Evolutionary conservation across 2,113 vertebrate genomes (phyloP), one percentile per base, ranked within the genome.

Genomic region (Rhea americana): DNA sequence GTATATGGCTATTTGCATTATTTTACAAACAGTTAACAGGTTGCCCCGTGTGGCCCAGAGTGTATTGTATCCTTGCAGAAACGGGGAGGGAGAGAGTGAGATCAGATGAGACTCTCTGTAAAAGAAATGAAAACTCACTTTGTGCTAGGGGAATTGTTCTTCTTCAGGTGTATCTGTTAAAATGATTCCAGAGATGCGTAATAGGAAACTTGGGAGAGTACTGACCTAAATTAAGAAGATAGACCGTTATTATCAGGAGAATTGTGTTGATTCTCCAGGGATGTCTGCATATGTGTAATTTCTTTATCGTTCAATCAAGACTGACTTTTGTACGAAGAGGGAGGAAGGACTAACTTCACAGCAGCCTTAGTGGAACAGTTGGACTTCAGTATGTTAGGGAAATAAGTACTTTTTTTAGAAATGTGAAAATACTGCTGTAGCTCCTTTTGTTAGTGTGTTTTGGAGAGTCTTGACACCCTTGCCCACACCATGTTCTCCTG

Each of bases 51-150:
- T 18, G 30, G 30, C 13, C 18, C 12, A 30, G 28, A 68, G 32
- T 68, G 66, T 13, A 22, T n/a, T 28, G 13, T 30, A 43, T 5
- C 14, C 14, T n/a, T 48, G 32, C 32, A 43, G 21, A 45, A 28
- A 21, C 7, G 7, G 43, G 65, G 25, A 12, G 35, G 47, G 45
- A 1, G 7, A 15, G 43, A 35, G 37, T 30, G 30, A n/a, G 39
- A 3, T 73, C 14, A 41, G 62, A 11, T 51, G 59, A 47, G 50
- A n/a, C n/a, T 5, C 71, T 5, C 25, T 82, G 67, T n/a, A 58
- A 15, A 25, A 58, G 21, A 19, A 32, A 6, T 6, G 37, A 39
- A 13, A 0, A 0, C n/a, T 83, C 2, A 1, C 35, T 47, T 43
- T 82, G 32, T n/a, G 63, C 7, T 8, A 26, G 50, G 7, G 9